Evolutionary conservation across 2,888 invertebrate species (phyloP).

Genomic region (Hecatera dysodea): DNA sequence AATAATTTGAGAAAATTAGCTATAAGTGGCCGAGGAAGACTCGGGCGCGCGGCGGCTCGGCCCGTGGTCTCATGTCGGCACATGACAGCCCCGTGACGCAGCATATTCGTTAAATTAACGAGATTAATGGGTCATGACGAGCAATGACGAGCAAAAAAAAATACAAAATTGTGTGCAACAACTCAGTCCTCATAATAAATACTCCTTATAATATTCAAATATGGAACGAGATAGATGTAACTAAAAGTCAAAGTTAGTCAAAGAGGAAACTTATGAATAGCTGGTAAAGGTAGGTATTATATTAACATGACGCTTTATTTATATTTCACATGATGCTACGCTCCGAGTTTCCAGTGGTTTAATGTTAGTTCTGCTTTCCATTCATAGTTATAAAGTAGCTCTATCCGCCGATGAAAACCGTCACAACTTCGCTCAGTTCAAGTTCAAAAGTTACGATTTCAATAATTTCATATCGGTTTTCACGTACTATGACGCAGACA

Average conservation of each 20-base stretch:
- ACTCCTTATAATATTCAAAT: not conserved
- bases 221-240: not conserved
- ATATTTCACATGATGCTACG: not conserved
- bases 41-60: slow-evolving; percentile 1
- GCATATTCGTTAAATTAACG: slow-evolving; percentile 55
- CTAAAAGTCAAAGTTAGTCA: not conserved
- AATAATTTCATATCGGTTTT: slow-evolving; percentile 5
- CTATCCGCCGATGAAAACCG: too few species aligned
- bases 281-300: not conserved
- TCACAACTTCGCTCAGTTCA: slow-evolving; percentile 7
- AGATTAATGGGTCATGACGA: slow-evolving; percentile 55
- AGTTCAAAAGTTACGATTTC: slow-evolving; percentile 20
- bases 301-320: not conserved
- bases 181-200: not conserved
- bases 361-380: not conserved
- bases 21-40: slow-evolving; percentile 43
- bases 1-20: slow-evolving; percentile 44
- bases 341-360: not conserved
- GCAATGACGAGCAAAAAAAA: too few species aligned
- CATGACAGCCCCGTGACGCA: slow-evolving; percentile 57
- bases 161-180: slow-evolving; percentile 3
- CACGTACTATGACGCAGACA: not conserved
- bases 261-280: not conserved
- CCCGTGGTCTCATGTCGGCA: slow-evolving; percentile 43
- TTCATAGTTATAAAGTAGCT: not conserved